Evolutionary conservation across 2,888 invertebrate genomes (phyloP).

Genomic region (Pseudeuparius sepicola): DNA sequence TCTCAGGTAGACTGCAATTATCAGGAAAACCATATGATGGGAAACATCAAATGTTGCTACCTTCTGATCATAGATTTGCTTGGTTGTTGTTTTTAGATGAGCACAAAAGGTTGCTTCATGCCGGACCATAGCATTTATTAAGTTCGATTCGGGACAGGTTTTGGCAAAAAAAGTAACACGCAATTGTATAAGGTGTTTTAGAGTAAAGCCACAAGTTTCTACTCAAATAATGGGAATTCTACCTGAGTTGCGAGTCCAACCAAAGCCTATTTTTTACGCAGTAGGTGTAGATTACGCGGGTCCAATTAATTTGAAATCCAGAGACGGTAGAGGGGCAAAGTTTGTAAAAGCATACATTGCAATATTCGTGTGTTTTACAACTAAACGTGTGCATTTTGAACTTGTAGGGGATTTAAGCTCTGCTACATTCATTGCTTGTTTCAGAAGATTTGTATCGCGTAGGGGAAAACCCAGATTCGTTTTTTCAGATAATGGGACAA

Average conservation of each 20-base stretch:
- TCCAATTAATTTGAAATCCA: not conserved
- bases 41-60: not conserved
- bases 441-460: constrained; percentile 1
- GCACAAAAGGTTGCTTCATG: not conserved
- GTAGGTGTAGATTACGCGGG: not conserved
- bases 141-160: not conserved
- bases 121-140: not conserved
- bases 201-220: not conserved
- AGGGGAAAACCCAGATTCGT: constrained; percentile 5
- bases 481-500: constrained; percentile 12
- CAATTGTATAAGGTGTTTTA: not conserved
- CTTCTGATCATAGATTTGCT: not conserved
- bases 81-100: not conserved
- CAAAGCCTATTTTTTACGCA: not conserved
- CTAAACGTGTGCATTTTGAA: not conserved
- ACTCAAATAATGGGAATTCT: not conserved
- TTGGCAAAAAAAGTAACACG: not conserved
- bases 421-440: not conserved
- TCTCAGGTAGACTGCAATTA: not conserved
- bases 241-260: not conserved
- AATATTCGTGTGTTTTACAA: not conserved
- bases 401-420: not conserved
- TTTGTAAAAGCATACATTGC: not conserved
- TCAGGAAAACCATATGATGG: not conserved
- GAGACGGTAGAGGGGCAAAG: not conserved